phyloP scores from a whole-genome alignment of 2,113 vertebrate genomes.

The Chloroceryle aenea region DNA sequence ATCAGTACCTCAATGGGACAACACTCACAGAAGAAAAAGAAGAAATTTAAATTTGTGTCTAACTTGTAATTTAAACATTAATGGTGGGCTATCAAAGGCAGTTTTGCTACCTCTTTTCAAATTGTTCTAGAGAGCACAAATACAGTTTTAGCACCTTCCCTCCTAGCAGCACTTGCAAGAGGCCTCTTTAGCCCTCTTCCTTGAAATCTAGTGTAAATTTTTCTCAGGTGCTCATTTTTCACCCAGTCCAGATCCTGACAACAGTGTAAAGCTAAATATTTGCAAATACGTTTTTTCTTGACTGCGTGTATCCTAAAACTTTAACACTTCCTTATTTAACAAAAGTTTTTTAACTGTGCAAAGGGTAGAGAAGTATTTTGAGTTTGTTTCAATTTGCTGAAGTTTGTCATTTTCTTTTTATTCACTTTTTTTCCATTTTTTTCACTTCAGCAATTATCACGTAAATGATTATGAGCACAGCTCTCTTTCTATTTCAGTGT shows the following conservation, averaged over 20 bases:
- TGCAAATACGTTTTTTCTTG: neutral
- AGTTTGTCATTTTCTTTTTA: neutral
- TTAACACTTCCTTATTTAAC: neutral
- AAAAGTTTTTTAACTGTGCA: neutral
- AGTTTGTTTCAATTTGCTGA: neutral
- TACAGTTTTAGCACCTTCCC: neutral
- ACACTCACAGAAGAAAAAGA: neutral
- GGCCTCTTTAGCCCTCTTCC: neutral
- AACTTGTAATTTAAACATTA: neutral
- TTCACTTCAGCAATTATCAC: neutral
- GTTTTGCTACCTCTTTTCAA: neutral
- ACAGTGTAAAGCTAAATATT: neutral
- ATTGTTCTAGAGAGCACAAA: neutral
- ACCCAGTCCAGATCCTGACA: neutral
- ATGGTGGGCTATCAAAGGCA: neutral
- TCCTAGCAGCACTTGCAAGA: neutral
- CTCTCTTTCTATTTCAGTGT: neutral
- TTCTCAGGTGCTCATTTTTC: neutral
- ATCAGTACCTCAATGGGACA: fast-evolving
- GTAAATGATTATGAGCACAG: neutral
- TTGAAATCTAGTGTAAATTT: neutral
- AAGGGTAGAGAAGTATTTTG: neutral
- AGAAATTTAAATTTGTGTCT: neutral
- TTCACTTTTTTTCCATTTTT: neutral
- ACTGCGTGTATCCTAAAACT: neutral